Base-by-base conservation (phyloP, 2,797 vertebrate genomes). In the Enteromius paludinosus region DNA sequence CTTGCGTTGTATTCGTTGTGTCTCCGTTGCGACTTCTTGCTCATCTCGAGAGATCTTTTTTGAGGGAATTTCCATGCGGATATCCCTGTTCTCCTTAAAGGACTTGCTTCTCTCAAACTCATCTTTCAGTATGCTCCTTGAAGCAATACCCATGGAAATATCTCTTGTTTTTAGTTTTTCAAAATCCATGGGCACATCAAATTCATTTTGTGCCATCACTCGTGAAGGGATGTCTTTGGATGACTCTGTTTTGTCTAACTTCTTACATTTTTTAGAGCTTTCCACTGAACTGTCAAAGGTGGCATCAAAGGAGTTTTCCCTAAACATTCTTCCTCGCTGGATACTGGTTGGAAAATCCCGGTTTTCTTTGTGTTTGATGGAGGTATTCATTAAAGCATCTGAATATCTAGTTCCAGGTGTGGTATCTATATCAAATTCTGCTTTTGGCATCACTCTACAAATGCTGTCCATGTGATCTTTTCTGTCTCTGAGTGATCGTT, bases 1-100 rank as follows among this genome's bases (percentile, higher is more conserved):
- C 5, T 87, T 86, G 33, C 80, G 89, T 20, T 81, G 65, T 4
- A 89, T 75, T 88, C 89, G 89, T 75, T 90, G 88, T 85, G 89
- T 92, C 66, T 89, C 86, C 56, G 64, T 76, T 66, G 88, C 73
- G 38, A 88, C 69, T 9, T 94, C 89, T 61, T 15, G 80, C 54
- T 95, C 93, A 38, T 93, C 90, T 87, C 87, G 90, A 35, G 77
- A 79, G 41, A 86, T 33, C 43, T 85, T 93, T 84, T 86, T 91
- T 28, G 87, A 86, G 59, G 71, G 45, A 66, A 81, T 86, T 83
- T 94, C 93, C 47, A 91, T 61, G 59, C 90, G 92, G 56, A 59
- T 0, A 2, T 90, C 93, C 88, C 91, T 91, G 79, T 81, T 88
- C 25, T 92, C 91, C 74, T 80, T 79, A 28, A 87, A 80, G 11